Conservation (phyloP, 2,888 invertebrate species). For the Leptodirus hochenwartii region DNA sequence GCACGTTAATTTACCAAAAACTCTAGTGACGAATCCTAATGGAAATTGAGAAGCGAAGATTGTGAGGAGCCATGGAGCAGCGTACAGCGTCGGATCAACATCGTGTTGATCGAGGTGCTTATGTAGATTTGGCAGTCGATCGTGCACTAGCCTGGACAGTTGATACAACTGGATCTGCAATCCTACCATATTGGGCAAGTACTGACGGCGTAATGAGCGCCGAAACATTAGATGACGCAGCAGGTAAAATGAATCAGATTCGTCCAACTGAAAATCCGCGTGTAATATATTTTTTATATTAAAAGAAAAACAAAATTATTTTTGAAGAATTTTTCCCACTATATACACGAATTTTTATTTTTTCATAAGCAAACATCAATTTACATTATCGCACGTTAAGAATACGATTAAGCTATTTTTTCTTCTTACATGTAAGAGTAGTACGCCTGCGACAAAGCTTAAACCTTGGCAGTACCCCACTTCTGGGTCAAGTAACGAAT, state of each 20-base stretch:
- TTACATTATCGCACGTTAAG: no score
- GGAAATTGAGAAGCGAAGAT: constrained; percentile 94
- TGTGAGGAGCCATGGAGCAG: constrained; percentile 93
- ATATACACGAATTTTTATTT: constrained; percentile 5
- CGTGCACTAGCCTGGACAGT: constrained; percentile 76
- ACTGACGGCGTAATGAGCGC: constrained; percentile 72
- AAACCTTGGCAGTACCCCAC: constrained; percentile 95
- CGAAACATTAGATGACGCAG: constrained; percentile 84
- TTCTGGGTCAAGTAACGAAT: constrained; percentile 83
- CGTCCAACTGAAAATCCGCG: constrained; percentile 79
- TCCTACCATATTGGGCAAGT: constrained; percentile 87
- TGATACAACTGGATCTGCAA: constrained; percentile 83
- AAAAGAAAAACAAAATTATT: constrained; percentile 1
- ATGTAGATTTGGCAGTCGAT: constrained; percentile 71
- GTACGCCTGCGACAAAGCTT: constrained; percentile 86
- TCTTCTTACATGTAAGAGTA: constrained; percentile 73
- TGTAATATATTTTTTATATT: not conserved
- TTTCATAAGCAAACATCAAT: not conserved
- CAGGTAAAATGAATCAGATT: constrained; percentile 74
- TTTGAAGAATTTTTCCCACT: not conserved
- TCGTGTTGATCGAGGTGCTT: constrained; percentile 74
- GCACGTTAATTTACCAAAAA: constrained; percentile 51
- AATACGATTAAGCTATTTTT: no score
- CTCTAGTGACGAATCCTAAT: constrained; percentile 82
- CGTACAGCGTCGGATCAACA: constrained; percentile 85